Evolutionary conservation across 2,888 invertebrate genomes (phyloP).

Genomic region (Cancer borealis): DNA sequence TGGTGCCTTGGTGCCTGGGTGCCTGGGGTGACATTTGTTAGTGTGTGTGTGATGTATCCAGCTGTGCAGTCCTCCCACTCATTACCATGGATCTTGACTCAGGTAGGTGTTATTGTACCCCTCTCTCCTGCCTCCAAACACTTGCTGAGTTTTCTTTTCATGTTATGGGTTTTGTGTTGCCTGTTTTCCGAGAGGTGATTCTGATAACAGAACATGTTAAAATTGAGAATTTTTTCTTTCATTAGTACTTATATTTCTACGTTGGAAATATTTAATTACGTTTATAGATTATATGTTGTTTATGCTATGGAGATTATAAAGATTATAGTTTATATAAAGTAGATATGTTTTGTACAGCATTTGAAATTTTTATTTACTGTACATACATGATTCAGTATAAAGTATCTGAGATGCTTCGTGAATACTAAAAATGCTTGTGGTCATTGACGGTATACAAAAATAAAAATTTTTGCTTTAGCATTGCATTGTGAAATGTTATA

Average conservation of each 20-base stretch:
- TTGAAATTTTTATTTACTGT: no score
- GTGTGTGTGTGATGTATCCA: slow-evolving; percentile 60
- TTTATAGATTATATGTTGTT: not conserved
- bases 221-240: not conserved
- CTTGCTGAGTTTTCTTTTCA: not conserved
- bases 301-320: not conserved
- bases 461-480: no score
- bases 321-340: no score
- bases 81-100: slow-evolving; percentile 63
- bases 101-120: slow-evolving; percentile 53
- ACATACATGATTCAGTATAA: no score
- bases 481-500: not conserved
- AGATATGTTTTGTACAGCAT: no score
- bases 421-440: no score
- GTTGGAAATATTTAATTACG: not conserved
- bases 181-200: not conserved
- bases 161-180: not conserved
- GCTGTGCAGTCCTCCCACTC: slow-evolving; percentile 57
- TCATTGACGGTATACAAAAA: no score
- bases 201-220: not conserved
- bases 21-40: slow-evolving; percentile 50
- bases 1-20: slow-evolving; percentile 57
- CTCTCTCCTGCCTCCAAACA: not conserved
- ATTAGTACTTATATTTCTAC: not conserved
- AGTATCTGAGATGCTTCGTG: no score